Percentiles rank a stretch among this genome's conserved stretches.
phyloP scores from a whole-genome alignment of 2,797 vertebrate species.

The Sebastes alutus region DNA sequence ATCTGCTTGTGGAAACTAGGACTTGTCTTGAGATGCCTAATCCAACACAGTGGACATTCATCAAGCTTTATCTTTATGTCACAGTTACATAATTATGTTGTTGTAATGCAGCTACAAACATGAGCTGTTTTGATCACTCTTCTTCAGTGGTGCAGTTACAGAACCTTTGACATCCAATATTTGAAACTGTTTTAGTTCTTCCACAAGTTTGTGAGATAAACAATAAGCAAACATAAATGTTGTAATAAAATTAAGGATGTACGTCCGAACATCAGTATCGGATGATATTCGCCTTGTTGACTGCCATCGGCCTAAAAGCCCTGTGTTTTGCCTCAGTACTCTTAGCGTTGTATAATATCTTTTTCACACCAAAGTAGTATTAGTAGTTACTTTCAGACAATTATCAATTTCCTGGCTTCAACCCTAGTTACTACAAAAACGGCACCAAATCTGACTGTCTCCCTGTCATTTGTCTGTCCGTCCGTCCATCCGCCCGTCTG shows the following conservation, averaged over 20 bases:
- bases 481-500: background rate
- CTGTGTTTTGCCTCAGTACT: background rate
- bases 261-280: too few species aligned
- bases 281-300: too few species aligned
- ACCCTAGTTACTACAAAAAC: background rate
- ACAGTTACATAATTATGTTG: background rate
- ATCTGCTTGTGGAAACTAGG: too few species aligned
- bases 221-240: background rate
- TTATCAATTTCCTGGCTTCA: background rate
- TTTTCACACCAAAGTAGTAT: background rate
- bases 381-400: background rate
- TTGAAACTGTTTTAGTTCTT: background rate
- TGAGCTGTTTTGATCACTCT: background rate
- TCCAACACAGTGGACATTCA: background rate
- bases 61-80: background rate
- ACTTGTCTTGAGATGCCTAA: background rate
- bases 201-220: background rate
- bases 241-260: background rate
- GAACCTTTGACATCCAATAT: background rate
- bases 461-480: slow-evolving; percentile 1
- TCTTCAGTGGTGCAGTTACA: background rate
- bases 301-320: too few species aligned
- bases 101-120: background rate
- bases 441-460: background rate
- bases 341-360: background rate